A percentile compares a stretch with the other conserved stretches of the same genome.
phyloP scores from a whole-genome alignment of 2,888 invertebrate genomes.

The Strigamia transsilvanica region DNA sequence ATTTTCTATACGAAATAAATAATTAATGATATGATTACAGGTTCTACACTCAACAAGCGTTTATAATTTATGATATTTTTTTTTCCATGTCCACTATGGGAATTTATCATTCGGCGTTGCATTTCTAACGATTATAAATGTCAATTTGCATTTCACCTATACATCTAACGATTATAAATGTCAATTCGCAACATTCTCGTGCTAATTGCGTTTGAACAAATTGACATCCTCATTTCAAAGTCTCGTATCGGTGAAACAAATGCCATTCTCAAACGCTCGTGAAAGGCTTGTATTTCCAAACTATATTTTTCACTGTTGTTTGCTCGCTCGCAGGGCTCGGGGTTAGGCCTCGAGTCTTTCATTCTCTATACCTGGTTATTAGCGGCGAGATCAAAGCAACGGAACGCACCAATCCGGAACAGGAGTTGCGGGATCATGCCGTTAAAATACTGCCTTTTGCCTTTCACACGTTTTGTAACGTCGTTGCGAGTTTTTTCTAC shows the following conservation, averaged over 20 bases:
- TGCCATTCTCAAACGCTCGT: background rate
- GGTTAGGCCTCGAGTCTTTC: slow-evolving; percentile 31
- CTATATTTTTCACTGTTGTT: slow-evolving; percentile 21
- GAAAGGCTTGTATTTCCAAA: background rate
- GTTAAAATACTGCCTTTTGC: slow-evolving; percentile 35
- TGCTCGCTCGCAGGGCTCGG: slow-evolving; percentile 2
- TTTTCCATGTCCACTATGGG: background rate
- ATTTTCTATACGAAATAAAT: background rate
- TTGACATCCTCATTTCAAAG: background rate
- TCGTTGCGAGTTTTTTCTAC: slow-evolving; percentile 32
- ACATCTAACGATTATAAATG: background rate
- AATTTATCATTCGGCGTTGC: background rate
- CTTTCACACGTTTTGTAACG: slow-evolving; percentile 33
- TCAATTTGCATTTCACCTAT: background rate
- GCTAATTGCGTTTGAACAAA: background rate
- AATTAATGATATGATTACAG: slow-evolving; percentile 32
- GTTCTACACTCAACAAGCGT: slow-evolving; percentile 1
- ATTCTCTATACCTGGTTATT: slow-evolving; percentile 34
- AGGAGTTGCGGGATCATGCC: slow-evolving; percentile 33
- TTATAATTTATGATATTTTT: slow-evolving; percentile 6
- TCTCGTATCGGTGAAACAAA: background rate
- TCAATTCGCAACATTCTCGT: background rate
- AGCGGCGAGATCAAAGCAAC: slow-evolving; percentile 10
- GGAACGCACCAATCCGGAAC: slow-evolving; percentile 29
- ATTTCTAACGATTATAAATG: background rate